A percentile compares a stretch with the other conserved stretches of the same genome.
phyloP scores from a whole-genome alignment of 92 coral and sea anemone species.

The Epizoanthus rinbou region DNA sequence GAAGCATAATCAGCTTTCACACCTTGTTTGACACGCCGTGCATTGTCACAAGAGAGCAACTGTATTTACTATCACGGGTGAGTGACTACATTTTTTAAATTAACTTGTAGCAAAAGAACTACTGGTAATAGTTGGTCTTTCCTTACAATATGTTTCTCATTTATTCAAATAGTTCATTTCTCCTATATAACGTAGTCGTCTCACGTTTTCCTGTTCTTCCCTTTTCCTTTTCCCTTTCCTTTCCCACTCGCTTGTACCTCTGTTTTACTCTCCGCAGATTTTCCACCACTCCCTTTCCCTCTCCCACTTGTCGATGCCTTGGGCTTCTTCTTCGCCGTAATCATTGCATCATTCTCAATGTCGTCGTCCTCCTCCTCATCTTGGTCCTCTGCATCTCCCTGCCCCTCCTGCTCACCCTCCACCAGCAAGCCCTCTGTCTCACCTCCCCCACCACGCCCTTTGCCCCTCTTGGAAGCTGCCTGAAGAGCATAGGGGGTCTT shows the following conservation, averaged over 20 bases:
- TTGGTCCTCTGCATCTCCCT: slow-evolving; percentile 36
- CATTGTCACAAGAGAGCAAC: too few species aligned
- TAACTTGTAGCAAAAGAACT: too few species aligned
- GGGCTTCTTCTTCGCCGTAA: slow-evolving; percentile 64
- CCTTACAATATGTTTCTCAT: too few species aligned
- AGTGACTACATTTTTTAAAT: too few species aligned
- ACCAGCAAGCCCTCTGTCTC: slow-evolving; percentile 45
- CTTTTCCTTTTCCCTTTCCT: slow-evolving; percentile 73
- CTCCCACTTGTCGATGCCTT: slow-evolving; percentile 46
- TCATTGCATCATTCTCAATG: slow-evolving; percentile 80
- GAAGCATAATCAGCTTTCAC: too few species aligned
- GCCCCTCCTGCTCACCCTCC: slow-evolving; percentile 50
- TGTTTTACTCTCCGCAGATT: slow-evolving; percentile 29
- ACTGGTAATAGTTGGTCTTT: too few species aligned
- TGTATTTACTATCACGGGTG: too few species aligned
- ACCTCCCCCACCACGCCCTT: slow-evolving; percentile 51
- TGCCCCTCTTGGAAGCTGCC: slow-evolving; percentile 67
- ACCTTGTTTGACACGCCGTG: too few species aligned
- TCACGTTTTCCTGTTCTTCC: slow-evolving; percentile 45
- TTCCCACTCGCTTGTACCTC: slow-evolving; percentile 46
- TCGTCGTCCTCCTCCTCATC: slow-evolving; percentile 63
- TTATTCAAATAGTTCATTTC: too few species aligned
- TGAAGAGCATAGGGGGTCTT: slow-evolving; percentile 83
- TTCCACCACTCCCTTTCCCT: slow-evolving; percentile 51
- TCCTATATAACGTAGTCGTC: too few species aligned